Percentiles rank a stretch among this genome's conserved stretches.
phyloP scores from a whole-genome alignment of 2,888 invertebrate species.

The Prosopocoilus inquinatus region DNA sequence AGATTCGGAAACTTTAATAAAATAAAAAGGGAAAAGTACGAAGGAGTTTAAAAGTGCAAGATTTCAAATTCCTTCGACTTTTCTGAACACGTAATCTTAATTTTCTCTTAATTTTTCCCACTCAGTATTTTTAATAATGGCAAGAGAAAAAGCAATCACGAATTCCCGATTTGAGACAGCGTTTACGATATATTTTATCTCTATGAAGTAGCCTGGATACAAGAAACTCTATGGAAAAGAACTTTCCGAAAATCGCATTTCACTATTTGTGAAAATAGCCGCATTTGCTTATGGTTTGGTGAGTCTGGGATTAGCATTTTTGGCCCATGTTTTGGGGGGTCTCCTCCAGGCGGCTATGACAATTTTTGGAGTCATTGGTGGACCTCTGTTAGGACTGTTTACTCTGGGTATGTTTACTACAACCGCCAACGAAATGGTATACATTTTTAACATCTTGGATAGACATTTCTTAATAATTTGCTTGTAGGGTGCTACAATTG shows the following conservation, averaged over 20 bases:
- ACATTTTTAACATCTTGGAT: too few species aligned
- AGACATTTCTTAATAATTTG: too few species aligned
- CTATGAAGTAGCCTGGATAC: slow-evolving; percentile 47
- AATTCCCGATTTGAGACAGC: too few species aligned
- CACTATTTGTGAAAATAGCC: slow-evolving; percentile 60
- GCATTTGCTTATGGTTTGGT: slow-evolving; percentile 69
- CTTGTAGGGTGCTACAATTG: slow-evolving; percentile 67
- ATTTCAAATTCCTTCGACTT: too few species aligned
- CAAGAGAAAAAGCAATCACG: too few species aligned
- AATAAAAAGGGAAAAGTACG: too few species aligned
- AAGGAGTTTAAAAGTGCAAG: too few species aligned
- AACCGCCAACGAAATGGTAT: slow-evolving; percentile 65
- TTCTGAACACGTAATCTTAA: too few species aligned
- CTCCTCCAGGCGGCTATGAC: slow-evolving; percentile 80
- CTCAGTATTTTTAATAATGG: too few species aligned
- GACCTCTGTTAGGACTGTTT: slow-evolving; percentile 77
- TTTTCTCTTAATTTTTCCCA: too few species aligned
- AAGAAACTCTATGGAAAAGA: slow-evolving; percentile 36
- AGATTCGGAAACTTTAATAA: too few species aligned
- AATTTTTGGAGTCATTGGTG: slow-evolving; percentile 82
- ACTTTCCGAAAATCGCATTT: slow-evolving; percentile 29
- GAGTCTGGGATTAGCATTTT: slow-evolving; percentile 74
- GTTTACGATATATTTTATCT: too few species aligned
- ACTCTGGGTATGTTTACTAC: slow-evolving; percentile 78
- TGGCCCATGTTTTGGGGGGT: slow-evolving; percentile 76